Base-by-base conservation (phyloP, 2,113 vertebrate species). In the Dipodomys merriami region DNA sequence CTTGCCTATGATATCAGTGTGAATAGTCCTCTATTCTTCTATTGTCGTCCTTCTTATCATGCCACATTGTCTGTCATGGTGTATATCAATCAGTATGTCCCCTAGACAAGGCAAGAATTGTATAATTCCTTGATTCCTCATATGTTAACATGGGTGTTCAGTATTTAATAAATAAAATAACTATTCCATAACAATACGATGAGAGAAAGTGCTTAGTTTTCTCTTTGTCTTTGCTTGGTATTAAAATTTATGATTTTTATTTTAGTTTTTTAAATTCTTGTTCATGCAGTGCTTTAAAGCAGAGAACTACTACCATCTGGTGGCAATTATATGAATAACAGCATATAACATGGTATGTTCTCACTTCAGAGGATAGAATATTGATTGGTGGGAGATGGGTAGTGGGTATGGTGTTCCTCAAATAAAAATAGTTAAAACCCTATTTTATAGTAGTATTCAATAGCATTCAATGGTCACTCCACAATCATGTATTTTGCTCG, bases 301-400 rank as follows among this genome's bases (percentile, higher is more conserved):
- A 82, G 93, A 30, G 25, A 94, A 80, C 71, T 7, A 78, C 95
- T 97, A 39, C 97, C 96, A 97, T 91, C 97, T 96, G 69, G 93
- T 97, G 96, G 93, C 62, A 44, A 0, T n/a, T 90, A 20, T 0
- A 22, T 86, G 83, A 95, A 90, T 77, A 95, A 86, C 94, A 93
- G 5, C 6, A 44, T 16, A 15, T 49, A 79, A 35, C 7, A 60
- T 25, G 81, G 10, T 53, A 18, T 22, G 11, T 88, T 88, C 39
- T 80, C 25, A 79, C 3, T 68, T 84, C 8, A 78, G n/a, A 13
- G 11, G 2, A 33, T 79, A 29, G 49, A 74, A 85, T 88, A 30
- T 30, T 84, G 20, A 29, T n/a, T 53, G 23, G 18, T 27, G 13
- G 5, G 19, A 57, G 6, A 0, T 69, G 12, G 35, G 22, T 25